A percentile compares a stretch with the other conserved stretches of the same genome.
Evolutionary conservation across 2,888 invertebrate species (phyloP).

Genomic region (Nineta flava): DNA sequence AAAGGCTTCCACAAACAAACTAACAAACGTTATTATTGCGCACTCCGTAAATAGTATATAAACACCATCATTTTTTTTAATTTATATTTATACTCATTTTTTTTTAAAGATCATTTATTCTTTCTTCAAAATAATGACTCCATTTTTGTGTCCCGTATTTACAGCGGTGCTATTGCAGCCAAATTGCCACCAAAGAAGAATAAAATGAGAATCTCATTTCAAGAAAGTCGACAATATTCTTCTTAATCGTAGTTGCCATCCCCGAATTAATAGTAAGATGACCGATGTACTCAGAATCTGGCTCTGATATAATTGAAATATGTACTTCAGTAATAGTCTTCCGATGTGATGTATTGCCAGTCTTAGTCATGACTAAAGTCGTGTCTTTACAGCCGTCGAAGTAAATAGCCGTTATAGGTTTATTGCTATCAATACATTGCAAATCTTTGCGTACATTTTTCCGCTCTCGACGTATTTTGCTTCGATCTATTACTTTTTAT

Average conservation of each 20-base stretch:
- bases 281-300: not conserved
- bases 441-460: too few species aligned
- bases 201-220: not conserved
- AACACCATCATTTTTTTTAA: too few species aligned
- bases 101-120: too few species aligned
- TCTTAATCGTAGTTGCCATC: not conserved
- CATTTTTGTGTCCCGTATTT: conserved; percentile 15
- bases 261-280: not conserved
- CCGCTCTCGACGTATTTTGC: too few species aligned
- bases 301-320: not conserved
- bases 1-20: too few species aligned
- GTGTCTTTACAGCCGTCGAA: not conserved
- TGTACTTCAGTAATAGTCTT: not conserved
- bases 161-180: conserved; percentile 15
- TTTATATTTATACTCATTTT: too few species aligned
- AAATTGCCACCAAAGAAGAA: conserved; percentile 7
- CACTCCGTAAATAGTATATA: too few species aligned
- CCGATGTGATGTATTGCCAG: not conserved
- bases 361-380: not conserved
- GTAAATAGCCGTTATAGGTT: not conserved
- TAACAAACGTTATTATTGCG: too few species aligned
- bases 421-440: not conserved
- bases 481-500: too few species aligned
- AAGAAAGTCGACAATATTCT: not conserved
- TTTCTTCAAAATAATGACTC: too few species aligned